Evolutionary conservation across 1,140 invertebrate genomes (phyloP).

Genomic region (Thalassaphorura encarpata): DNA sequence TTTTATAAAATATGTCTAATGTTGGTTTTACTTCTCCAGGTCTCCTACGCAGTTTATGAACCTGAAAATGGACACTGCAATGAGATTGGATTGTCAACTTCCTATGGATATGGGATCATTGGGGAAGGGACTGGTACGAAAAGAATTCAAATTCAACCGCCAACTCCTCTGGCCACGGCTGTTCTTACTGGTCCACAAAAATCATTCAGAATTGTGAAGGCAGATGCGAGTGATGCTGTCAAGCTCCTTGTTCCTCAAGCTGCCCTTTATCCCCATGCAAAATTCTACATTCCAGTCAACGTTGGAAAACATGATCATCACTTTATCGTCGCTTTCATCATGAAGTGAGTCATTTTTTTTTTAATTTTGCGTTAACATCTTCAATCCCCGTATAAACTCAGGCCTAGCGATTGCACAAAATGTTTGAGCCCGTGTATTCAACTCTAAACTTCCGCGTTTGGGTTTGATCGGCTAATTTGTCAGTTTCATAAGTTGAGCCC

Average conservation of each 20-base stretch:
- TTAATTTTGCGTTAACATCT: too few relatives aligned
- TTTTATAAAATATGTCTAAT: background rate
- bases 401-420: too few relatives aligned
- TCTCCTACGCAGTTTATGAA: constrained; percentile 68
- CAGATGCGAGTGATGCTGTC: constrained; percentile 55
- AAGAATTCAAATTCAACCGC: constrained; percentile 63
- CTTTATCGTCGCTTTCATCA: constrained; percentile 61
- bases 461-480: too few relatives aligned
- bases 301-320: constrained; percentile 47
- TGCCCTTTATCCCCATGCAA: constrained; percentile 74
- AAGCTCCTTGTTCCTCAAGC: constrained; percentile 77
- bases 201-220: constrained; percentile 66
- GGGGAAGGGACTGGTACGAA: constrained; percentile 48
- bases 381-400: too few relatives aligned
- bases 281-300: constrained; percentile 73
- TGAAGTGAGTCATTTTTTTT: too few relatives aligned
- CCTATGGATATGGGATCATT: constrained; percentile 40
- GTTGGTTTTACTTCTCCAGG: background rate
- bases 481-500: too few relatives aligned
- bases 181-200: constrained; percentile 62
- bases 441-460: too few relatives aligned
- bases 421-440: too few relatives aligned
- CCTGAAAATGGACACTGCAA: constrained; percentile 41
- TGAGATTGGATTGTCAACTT: constrained; percentile 30
- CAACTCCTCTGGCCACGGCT: constrained; percentile 57